A percentile compares a stretch with the other conserved stretches of the same genome.
Conservation (phyloP, 2,888 invertebrate species). For the Amiota communis region DNA sequence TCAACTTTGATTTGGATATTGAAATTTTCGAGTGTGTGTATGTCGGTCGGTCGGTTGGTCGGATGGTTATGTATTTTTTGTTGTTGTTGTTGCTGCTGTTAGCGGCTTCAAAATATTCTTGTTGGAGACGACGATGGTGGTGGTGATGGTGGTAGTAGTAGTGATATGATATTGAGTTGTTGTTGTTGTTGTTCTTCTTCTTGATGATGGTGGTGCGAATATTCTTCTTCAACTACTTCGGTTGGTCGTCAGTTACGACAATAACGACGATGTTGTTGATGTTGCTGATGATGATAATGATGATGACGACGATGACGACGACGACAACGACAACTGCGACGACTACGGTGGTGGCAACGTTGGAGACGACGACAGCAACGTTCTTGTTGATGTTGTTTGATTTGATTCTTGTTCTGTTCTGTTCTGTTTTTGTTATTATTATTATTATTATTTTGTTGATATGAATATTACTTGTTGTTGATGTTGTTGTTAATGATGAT, state of each 20-base stretch:
- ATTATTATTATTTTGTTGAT: too few relatives aligned
- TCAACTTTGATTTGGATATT: slow-evolving; percentile 70
- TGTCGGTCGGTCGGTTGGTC: slow-evolving; percentile 37
- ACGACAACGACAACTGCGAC: slow-evolving; percentile 38
- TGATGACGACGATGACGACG: slow-evolving; percentile 39
- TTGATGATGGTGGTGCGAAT: slow-evolving; percentile 49
- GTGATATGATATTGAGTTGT: slow-evolving; percentile 20
- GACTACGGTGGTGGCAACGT: slow-evolving; percentile 33
- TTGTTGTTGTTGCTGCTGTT: slow-evolving; percentile 4
- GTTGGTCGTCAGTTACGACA: slow-evolving; percentile 23
- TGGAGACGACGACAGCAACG: slow-evolving; percentile 39
- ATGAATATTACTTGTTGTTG: slow-evolving; percentile 41
- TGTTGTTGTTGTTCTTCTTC: slow-evolving; percentile 40
- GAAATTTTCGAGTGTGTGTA: slow-evolving; percentile 62
- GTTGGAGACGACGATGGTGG: not conserved
- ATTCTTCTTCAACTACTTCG: slow-evolving; percentile 38
- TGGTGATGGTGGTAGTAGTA: too few relatives aligned
- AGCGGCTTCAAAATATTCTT: not conserved
- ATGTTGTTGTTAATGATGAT: slow-evolving; percentile 44
- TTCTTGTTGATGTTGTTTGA: slow-evolving; percentile 29
- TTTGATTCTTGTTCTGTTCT: too few relatives aligned
- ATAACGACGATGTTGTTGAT: slow-evolving; percentile 30
- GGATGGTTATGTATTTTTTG: slow-evolving; percentile 6
- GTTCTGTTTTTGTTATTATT: too few relatives aligned
- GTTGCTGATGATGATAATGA: slow-evolving; percentile 32